These are phyloP conservation scores for Nephrotoma guestfalica DNA, from an alignment of 2,888 invertebrate species.

Conservation along the genomic window DNA sequence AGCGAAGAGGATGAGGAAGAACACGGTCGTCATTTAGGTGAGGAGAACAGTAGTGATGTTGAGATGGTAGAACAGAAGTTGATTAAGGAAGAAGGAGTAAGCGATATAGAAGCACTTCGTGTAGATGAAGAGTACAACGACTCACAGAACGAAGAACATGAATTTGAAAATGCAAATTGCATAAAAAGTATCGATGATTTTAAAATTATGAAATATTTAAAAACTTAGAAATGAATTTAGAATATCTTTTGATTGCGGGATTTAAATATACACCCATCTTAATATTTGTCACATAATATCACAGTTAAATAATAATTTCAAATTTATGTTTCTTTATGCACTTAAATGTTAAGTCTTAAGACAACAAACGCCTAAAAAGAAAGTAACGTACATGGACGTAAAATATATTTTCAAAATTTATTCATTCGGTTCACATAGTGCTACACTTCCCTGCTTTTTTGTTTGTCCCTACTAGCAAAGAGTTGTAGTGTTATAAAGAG, in stretches of 20 bases:
- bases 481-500: no score
- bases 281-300: no score
- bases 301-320: no score
- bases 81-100: neutral
- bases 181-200: neutral
- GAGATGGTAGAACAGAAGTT: neutral
- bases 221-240: neutral
- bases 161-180: neutral
- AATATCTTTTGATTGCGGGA: neutral
- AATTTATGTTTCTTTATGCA: no score
- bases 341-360: no score
- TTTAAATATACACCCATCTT: no score
- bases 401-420: no score
- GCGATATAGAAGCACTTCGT: neutral
- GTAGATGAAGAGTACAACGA: neutral
- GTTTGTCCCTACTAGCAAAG: no score
- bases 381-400: no score
- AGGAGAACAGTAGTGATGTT: neutral
- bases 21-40: neutral
- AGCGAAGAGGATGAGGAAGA: neutral
- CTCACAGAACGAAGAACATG: neutral
- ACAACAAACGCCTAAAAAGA: no score
- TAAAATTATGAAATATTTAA: slow-evolving; percentile 1
- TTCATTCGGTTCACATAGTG: no score
- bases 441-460: no score